Base-by-base conservation (phyloP, 2,113 vertebrate species). In the Pionites leucogaster region DNA sequence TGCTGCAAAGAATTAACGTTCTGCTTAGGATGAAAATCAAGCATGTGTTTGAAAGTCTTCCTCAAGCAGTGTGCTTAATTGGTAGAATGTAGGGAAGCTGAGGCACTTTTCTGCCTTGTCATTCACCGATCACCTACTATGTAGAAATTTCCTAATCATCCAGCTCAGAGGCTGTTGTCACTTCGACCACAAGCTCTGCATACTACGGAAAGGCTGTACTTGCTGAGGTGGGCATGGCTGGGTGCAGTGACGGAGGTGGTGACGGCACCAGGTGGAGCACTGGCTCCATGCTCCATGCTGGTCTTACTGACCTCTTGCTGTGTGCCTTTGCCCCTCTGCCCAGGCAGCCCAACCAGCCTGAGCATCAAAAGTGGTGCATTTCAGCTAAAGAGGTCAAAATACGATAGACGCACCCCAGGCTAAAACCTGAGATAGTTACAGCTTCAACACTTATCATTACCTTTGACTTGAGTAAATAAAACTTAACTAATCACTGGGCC, bases 311-410 rank as follows among this genome's bases (percentile, higher is more conserved):
- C 18, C 13, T 68, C 33, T 79, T 8, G 2, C 10, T 25, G 12
- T 4, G 7, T 7, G 4, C 13, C 25, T 69, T 65, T 0, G 0
- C 12, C 6, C 29, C 13, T 24, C 52, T 77, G n/a, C 29, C 47
- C 7, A 14, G 41, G 57, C 47, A 88, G 19, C 23, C 11, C 71
- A 81, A 53, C 5, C 59, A 69, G 20, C 59, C 62, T 69, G 44
- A 81, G 49, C 37, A 59, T 35, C 47, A 69, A 5, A 86, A 86
- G 27, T 7, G 12, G 12, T 72, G 50, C 44, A 22, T 31, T 35
- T 50, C 18, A 80, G 49, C 41, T 63, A 16, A 46, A 86, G 29
- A 69, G 46, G 16, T 62, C 52, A 46, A 46, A 65, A 59, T 39
- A 37, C 1, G 0, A 67, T 10, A 71, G 25, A 33, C 7, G 63